Evolutionary conservation across 1,140 invertebrate species (phyloP).

Genomic region (Steinernema feltiae): DNA sequence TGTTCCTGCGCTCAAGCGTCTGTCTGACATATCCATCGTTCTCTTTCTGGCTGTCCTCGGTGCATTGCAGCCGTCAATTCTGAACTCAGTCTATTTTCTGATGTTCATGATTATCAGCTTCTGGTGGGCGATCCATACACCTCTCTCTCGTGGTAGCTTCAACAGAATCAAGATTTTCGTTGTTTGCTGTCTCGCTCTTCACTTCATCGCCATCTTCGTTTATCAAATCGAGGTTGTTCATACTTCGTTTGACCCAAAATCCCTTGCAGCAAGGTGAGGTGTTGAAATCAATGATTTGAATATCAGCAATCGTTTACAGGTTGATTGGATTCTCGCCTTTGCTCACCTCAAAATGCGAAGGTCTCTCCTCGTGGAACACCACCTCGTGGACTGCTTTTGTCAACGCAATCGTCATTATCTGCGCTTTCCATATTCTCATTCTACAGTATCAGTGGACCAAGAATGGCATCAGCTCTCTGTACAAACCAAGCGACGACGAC

Average conservation of each 20-base stretch:
- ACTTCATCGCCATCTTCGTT: conserved; percentile 44
- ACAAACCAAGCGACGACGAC: conserved; percentile 36
- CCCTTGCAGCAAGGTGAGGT: conserved; percentile 39
- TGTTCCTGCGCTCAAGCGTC: not conserved
- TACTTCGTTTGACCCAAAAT: conserved; percentile 27
- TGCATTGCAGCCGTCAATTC: conserved; percentile 51
- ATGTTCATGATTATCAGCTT: conserved; percentile 46
- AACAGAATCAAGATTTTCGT: conserved; percentile 47
- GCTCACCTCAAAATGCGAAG: conserved; percentile 33
- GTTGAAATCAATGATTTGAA: not conserved
- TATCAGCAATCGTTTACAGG: conserved; percentile 30
- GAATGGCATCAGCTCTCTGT: conserved; percentile 36
- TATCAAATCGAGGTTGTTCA: conserved; percentile 53
- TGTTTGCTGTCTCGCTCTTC: conserved; percentile 42
- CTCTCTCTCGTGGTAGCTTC: conserved; percentile 44
- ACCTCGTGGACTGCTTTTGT: conserved; percentile 42
- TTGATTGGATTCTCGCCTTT: conserved; percentile 42
- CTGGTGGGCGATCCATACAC: conserved; percentile 56
- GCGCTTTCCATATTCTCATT: conserved; percentile 22
- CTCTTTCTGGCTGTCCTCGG: conserved; percentile 29
- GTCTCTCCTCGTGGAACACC: conserved; percentile 23
- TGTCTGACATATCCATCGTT: conserved; percentile 30
- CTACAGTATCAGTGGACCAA: conserved; percentile 53
- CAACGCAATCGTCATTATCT: conserved; percentile 43
- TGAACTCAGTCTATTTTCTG: conserved; percentile 49